Evolutionary conservation across 1,140 invertebrate species (phyloP), one percentile per base, ranked within the genome.

Genomic region (Drosophila ananassae): DNA sequence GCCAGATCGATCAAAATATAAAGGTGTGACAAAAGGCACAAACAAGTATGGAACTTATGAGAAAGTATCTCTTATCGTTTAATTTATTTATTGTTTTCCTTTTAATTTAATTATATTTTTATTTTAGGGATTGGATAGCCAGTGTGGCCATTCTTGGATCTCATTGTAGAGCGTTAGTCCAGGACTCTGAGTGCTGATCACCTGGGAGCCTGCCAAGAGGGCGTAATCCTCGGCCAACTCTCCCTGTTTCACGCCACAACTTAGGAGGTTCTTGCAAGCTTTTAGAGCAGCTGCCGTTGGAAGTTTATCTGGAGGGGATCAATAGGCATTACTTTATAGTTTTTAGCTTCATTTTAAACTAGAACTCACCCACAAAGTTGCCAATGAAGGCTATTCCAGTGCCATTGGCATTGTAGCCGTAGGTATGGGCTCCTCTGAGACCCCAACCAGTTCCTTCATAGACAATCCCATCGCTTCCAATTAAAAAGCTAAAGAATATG

Each of bases 361-460:
- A 1, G 1, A n/a, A 62, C 92, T 92, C 77, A 94, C 94, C 91
- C 55, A 92, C 93, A 71, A 93, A 96, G 62, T 94, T 94, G 7
- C 96, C 96, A 59, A 97, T 95, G 60, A 97, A 95, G 1, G 94
- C 94, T 56, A 96, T 94, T 53, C 94, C 96, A 24, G 95, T 93
- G 34, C 94, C 94, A 51, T 92, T 94, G 3, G 73, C 76, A 79
- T 97, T 96, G 75, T 95, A 95, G 0, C 93, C 92, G 9, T 92
- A 92, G 0, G 96, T 95, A 79, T 97, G 96, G 0, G 95, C 94
- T 0, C 96, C 96, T 0, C 94, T 93, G 55, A 93, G 92, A 37
- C 94, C 93, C 96, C 96, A 97, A 0, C 96, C 96, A 8, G 93
- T 91, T 6, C 95, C 96, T 92, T 96, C 95, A 77, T 96, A 97